Base-by-base conservation (phyloP, 2,113 vertebrate species). In the Butorides virescens region DNA sequence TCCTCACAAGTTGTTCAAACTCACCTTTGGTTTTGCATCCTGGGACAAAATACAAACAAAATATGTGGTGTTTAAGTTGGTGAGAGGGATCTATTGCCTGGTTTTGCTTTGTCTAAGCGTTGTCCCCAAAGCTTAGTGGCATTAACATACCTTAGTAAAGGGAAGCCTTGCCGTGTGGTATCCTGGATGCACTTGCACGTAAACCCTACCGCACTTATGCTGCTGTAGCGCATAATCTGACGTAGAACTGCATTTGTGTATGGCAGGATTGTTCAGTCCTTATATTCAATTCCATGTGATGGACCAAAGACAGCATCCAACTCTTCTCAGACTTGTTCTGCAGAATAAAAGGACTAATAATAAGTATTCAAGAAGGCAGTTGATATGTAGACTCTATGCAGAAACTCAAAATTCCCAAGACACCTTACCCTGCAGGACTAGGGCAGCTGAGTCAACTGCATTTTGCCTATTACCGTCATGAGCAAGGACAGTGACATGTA, bases 401-500 rank as follows among this genome's bases (percentile, higher is more conserved):
- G 72, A 53, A 94, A 67, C 25, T 93, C 26, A 13, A 29, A 47
- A 63, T 59, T 39, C 46, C n/a, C 32, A 25, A 23, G 56, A 23
- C 59, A 77, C 7, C 13, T 83, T 52, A 62, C 11, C 20, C 16
- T 67, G 55, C 65, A 78, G 47, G 29, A 75, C 42, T 34, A 22
- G 13, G 37, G 20, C 52, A 78, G n/a, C 52, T 59, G 59, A 84
- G 44, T 46, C 52, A 42, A 19, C 34, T 36, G 36, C 39, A 36
- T 42, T 75, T 53, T 62, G 53, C n/a, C 37, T 63, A 2, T 55
- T 73, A 19, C 10, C 11, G 73, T 62, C 15, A 8, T 7, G 5
- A 61, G 50, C 34, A 74, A 61, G 29, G 11, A 26, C 53, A 27
- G 25, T 4, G 1, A 42, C 36, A 13, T 0, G 0, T 42, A 0